Conservation (phyloP, 2,888 invertebrate genomes). For the Spisula solida region DNA sequence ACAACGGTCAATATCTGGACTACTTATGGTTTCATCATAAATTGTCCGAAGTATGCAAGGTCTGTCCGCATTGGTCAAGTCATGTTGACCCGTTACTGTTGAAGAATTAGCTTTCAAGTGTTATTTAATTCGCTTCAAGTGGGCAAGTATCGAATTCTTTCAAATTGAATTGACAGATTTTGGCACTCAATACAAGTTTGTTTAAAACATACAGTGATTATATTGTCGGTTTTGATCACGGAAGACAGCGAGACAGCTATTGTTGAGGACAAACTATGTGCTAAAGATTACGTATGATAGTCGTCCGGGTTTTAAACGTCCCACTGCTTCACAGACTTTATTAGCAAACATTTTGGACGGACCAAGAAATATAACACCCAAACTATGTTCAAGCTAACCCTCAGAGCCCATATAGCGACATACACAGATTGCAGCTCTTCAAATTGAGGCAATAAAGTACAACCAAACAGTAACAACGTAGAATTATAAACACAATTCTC, state of each 20-base stretch:
- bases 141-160: constrained; percentile 5
- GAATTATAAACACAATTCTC: neutral
- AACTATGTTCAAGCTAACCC: neutral
- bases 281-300: neutral
- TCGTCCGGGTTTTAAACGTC: neutral
- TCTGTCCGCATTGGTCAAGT: constrained; percentile 1
- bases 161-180: constrained; percentile 2
- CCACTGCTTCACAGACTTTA: neutral
- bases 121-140: constrained; percentile 13
- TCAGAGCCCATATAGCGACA: neutral
- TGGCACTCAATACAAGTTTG: neutral
- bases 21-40: neutral
- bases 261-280: neutral
- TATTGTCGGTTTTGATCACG: neutral
- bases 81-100: constrained; percentile 12
- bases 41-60: neutral
- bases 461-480: neutral
- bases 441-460: neutral
- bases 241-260: neutral
- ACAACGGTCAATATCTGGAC: neutral
- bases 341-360: neutral
- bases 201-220: neutral
- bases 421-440: neutral
- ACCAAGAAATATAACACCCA: neutral
- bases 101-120: constrained; percentile 15